Conservation (phyloP, 2,113 vertebrate species). For the Sylvilagus bachmani region DNA sequence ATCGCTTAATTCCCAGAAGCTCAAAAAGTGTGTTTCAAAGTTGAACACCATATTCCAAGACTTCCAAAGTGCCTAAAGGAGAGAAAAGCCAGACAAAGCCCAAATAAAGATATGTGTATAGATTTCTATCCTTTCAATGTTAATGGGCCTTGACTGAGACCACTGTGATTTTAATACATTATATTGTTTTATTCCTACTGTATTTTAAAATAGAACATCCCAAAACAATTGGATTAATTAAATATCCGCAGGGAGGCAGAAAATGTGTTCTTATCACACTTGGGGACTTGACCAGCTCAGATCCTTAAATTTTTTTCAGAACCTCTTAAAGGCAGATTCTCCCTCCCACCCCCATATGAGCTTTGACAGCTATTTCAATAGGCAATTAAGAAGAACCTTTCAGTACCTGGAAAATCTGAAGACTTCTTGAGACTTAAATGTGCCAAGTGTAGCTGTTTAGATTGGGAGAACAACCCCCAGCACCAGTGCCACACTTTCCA, state of each 20-base stretch:
- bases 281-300: slow-evolving; percentile 80
- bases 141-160: slow-evolving; percentile 83
- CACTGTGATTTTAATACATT: slow-evolving; percentile 82
- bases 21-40: slow-evolving; percentile 64
- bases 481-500: slow-evolving; percentile 71
- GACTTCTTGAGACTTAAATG: slow-evolving; percentile 42
- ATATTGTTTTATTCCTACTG: slow-evolving; percentile 80
- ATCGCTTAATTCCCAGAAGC: slow-evolving; percentile 44
- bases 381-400: slow-evolving; percentile 58
- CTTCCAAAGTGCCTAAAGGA: slow-evolving; percentile 72
- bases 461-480: slow-evolving; percentile 62
- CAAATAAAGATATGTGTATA: slow-evolving; percentile 64
- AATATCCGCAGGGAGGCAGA: slow-evolving; percentile 81
- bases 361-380: slow-evolving; percentile 46
- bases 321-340: slow-evolving; percentile 64
- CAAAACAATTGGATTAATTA: slow-evolving; percentile 86
- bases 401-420: slow-evolving; percentile 26
- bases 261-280: slow-evolving; percentile 79
- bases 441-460: slow-evolving; percentile 62
- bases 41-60: slow-evolving; percentile 40
- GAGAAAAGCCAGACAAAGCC: slow-evolving; percentile 57
- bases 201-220: slow-evolving; percentile 80
- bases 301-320: slow-evolving; percentile 59
- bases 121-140: slow-evolving; percentile 58
- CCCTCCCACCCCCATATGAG: background rate